These are phyloP conservation scores for Hybognathus amarus DNA, from an alignment of 2,797 vertebrate genomes.

Conservation along the genomic window DNA sequence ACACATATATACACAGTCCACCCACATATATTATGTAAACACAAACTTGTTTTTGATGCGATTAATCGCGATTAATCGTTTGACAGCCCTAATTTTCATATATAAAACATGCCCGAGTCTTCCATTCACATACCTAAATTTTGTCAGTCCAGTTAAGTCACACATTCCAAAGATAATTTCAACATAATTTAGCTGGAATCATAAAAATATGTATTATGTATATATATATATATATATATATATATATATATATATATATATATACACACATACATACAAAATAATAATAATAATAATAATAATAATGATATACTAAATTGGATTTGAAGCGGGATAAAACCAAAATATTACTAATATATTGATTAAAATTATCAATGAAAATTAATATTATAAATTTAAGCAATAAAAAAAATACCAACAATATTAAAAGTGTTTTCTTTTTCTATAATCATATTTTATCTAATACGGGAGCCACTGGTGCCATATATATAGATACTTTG, in stretches of 20 bases:
- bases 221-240: too few species aligned
- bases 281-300: too few species aligned
- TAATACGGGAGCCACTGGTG: background rate
- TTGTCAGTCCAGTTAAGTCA: background rate
- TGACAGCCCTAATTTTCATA: background rate
- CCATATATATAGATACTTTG: too few species aligned
- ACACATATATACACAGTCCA: too few species aligned
- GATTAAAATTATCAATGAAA: background rate
- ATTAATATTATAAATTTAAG: background rate
- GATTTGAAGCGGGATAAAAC: too few species aligned
- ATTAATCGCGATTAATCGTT: too few species aligned
- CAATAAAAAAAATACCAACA: too few species aligned
- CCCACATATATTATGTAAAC: too few species aligned
- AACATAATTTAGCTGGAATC: background rate
- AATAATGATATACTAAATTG: background rate
- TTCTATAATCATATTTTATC: background rate
- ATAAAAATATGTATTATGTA: too few species aligned
- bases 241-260: too few species aligned
- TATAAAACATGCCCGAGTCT: background rate
- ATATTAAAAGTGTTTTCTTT: background rate
- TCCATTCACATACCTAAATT: background rate
- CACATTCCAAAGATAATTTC: background rate
- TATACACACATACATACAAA: too few species aligned
- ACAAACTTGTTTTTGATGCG: too few species aligned
- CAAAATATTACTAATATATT: background rate